Evolutionary conservation across 92 coral and sea anemone species (phyloP), one percentile per base, ranked within the genome.

Genomic region (Chrysogorgia sp.): DNA sequence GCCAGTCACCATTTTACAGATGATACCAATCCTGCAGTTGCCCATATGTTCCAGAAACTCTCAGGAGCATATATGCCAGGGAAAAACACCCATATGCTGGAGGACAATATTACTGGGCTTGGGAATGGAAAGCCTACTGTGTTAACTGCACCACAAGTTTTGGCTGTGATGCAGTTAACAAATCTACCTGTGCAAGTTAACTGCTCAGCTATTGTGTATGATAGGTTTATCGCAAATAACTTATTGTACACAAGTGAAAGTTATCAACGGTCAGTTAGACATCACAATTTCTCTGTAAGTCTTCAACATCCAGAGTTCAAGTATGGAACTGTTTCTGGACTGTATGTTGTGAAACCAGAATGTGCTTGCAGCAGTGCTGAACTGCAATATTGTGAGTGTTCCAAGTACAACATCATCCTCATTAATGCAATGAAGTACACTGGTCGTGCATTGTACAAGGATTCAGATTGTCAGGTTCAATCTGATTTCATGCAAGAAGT

Each of bases 271-370:
- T 66, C 74, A 66, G 35, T 29, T 40, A 24, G 55, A 43, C 74
- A 66, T 25, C 74, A 66, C 55, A 33, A 66, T 40, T 66, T 35
- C 15, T 49, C 50, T 15, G 31, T 66, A 17, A 35, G 31, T 66
- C 50, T 66, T 66, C 50, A 66, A 24, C 50, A 66, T 35, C 7
- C 13, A 0, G 74, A 66, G 32, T 66, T 35, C 55, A 34, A 35
- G 21, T 66, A 66, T 66, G 74, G 74, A 15, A 40, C 52, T 34
- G 32, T 66, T 35, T 35, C 74, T 66, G 74, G 74, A 10, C 24
- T 66, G 55, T 66, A 66, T 66, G 55, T 66, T 66, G 74, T 66
- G 26, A 35, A 66, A 40, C 74, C 74, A n/a, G 55, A 66, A n/a
- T 66, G 74, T 40, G 4, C 52, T 40, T 66, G 74, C 74, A 66